Evolutionary conservation across 64 coral and sea anemone genomes (phyloP).

Genomic region (Catalaphyllia jardinei): DNA sequence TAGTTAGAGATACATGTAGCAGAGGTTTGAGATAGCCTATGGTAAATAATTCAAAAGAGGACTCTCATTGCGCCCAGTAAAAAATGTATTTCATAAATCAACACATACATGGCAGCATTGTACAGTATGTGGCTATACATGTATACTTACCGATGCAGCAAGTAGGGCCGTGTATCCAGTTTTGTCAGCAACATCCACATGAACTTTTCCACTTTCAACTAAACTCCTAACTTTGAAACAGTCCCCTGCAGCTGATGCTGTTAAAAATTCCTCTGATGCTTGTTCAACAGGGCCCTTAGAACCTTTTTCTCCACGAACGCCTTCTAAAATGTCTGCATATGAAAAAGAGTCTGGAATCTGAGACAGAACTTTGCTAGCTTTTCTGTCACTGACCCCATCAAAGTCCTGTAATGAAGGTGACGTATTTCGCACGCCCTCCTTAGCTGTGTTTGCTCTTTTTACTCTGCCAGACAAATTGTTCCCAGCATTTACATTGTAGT

Average conservation of each 20-base stretch:
- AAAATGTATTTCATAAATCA: no score
- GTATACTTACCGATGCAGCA: constrained; percentile 79
- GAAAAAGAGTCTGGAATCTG: constrained; percentile 77
- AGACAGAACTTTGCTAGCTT: constrained; percentile 31
- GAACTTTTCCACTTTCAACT: constrained; percentile 74
- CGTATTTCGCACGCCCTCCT: constrained; percentile 56
- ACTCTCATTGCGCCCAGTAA: no score
- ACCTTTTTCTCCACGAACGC: constrained; percentile 64
- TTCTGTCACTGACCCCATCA: constrained; percentile 17
- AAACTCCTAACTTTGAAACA: constrained; percentile 68
- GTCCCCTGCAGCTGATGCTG: constrained; percentile 66
- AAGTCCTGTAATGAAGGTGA: constrained; percentile 51
- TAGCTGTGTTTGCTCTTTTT: constrained; percentile 76
- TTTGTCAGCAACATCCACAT: constrained; percentile 98
- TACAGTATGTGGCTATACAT: no score
- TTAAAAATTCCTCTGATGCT: constrained; percentile 73
- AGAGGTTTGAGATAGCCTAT: no score
- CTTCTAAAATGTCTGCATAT: constrained; percentile 85
- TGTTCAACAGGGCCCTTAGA: constrained; percentile 76
- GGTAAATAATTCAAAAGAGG: no score
- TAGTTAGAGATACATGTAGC: no score
- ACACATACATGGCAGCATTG: no score
- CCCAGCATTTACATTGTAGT: constrained; percentile 97
- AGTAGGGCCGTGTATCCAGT: constrained; percentile 95
- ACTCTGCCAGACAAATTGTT: constrained; percentile 77